Conservation (phyloP, 2,797 vertebrate species). For the Mormyrops attenuatus region DNA sequence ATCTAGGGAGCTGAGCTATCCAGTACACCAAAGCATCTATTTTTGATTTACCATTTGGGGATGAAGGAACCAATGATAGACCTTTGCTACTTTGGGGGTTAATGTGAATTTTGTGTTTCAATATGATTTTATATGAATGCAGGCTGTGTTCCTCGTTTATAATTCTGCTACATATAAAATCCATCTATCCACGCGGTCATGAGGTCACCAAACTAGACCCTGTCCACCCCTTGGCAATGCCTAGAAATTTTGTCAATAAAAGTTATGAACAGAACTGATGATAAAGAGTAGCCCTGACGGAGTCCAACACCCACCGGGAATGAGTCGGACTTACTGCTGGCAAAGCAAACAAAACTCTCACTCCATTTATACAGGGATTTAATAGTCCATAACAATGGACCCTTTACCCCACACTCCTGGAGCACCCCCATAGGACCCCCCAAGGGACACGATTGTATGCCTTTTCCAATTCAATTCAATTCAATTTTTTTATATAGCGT, state of each 20-base stretch:
- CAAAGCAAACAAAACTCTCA: not conserved
- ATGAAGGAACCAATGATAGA: not conserved
- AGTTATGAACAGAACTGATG: not conserved
- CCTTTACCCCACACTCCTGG: not conserved
- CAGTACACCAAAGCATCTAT: not conserved
- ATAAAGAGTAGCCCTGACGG: not conserved
- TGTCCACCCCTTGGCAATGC: not conserved
- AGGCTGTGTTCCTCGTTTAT: not conserved
- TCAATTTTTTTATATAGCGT: too few relatives aligned
- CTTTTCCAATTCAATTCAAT: not conserved
- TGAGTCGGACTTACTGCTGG: not conserved
- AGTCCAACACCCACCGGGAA: not conserved
- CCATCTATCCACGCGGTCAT: not conserved
- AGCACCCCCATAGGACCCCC: not conserved
- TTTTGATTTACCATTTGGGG: not conserved
- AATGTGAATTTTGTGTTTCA: not conserved
- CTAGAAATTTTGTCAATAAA: not conserved
- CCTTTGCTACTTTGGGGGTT: not conserved
- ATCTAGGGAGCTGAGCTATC: not conserved
- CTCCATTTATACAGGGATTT: not conserved
- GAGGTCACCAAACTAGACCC: not conserved
- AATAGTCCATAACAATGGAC: not conserved
- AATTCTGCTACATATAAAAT: not conserved
- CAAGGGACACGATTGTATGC: not conserved
- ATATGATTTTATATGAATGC: not conserved